phyloP scores from a whole-genome alignment of 2,797 vertebrate genomes.

The Typhlichthys eigenmanni region DNA sequence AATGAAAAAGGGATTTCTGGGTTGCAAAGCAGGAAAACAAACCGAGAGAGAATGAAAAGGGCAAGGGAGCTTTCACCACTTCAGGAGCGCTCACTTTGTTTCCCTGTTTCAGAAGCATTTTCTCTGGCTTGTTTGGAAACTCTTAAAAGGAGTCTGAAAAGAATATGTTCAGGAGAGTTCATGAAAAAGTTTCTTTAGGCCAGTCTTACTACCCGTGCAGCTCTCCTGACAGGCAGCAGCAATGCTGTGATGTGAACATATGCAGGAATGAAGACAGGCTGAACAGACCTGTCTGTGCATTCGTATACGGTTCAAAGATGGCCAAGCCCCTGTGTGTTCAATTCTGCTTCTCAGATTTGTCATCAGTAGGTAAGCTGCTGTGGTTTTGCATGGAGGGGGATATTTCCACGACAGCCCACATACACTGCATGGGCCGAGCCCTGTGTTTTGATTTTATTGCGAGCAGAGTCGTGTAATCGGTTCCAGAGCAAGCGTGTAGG shows the following conservation, averaged over 20 bases:
- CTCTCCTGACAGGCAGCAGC: too few relatives aligned
- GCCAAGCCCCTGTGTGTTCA: conserved; percentile 66
- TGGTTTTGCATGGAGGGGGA: conserved; percentile 35
- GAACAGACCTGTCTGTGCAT: conserved; percentile 68
- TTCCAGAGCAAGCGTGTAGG: conserved; percentile 50
- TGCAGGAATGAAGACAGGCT: conserved; percentile 67
- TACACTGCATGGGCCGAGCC: conserved; percentile 46
- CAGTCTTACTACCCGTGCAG: too few relatives aligned
- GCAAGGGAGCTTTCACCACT: conserved; percentile 20
- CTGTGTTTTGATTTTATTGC: conserved; percentile 62
- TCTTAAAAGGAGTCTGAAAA: too few relatives aligned
- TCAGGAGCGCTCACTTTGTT: neutral
- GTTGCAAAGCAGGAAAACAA: conserved; percentile 50
- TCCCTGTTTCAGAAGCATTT: neutral
- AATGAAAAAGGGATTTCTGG: conserved; percentile 38
- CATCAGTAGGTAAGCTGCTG: conserved; percentile 54
- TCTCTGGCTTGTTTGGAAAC: neutral
- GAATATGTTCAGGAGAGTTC: too few relatives aligned
- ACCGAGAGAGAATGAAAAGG: conserved; percentile 25
- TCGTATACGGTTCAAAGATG: conserved; percentile 46
- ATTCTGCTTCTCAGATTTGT: conserved; percentile 69
- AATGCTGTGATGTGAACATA: conserved; percentile 27
- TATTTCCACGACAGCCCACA: conserved; percentile 64
- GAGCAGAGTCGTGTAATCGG: conserved; percentile 46
- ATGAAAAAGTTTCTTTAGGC: too few relatives aligned